phyloP scores from a whole-genome alignment of 1,140 invertebrate genomes.

The Zaprionus lachaisei region DNA sequence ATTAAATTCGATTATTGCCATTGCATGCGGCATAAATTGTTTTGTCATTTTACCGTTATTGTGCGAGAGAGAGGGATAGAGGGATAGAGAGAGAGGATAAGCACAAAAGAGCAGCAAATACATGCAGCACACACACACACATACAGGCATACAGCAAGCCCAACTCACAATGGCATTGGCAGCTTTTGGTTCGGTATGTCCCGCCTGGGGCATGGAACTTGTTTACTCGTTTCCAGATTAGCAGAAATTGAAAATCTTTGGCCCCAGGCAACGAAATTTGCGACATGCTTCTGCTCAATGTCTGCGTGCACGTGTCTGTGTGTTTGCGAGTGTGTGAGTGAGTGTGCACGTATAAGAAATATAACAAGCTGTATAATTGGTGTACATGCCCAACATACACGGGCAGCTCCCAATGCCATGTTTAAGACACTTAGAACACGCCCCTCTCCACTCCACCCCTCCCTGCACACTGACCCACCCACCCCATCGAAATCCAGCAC shows the following conservation, averaged over 20 bases:
- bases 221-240: conserved; percentile 77
- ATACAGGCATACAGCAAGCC: conserved; percentile 15
- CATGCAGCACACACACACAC: conserved; percentile 18
- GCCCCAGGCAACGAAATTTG: conserved; percentile 55
- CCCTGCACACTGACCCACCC: not conserved
- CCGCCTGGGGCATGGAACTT: conserved; percentile 57
- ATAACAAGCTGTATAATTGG: conserved; percentile 82
- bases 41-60: conserved; percentile 74
- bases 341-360: conserved; percentile 53
- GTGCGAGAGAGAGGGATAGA: conserved; percentile 7
- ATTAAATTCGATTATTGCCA: conserved; percentile 83
- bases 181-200: conserved; percentile 40
- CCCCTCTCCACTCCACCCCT: no score
- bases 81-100: not conserved
- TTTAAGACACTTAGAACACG: conserved; percentile 12
- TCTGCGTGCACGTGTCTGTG: not conserved
- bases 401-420: conserved; percentile 10
- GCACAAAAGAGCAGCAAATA: not conserved
- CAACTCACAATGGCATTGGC: conserved; percentile 54
- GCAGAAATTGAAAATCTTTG: conserved; percentile 80
- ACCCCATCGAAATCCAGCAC: not conserved
- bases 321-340: not conserved
- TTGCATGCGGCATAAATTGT: conserved; percentile 81
- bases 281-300: conserved; percentile 41
- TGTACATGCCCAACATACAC: conserved; percentile 65